Base-by-base conservation (phyloP, 2,888 invertebrate species). In the Augiades crinisus region DNA sequence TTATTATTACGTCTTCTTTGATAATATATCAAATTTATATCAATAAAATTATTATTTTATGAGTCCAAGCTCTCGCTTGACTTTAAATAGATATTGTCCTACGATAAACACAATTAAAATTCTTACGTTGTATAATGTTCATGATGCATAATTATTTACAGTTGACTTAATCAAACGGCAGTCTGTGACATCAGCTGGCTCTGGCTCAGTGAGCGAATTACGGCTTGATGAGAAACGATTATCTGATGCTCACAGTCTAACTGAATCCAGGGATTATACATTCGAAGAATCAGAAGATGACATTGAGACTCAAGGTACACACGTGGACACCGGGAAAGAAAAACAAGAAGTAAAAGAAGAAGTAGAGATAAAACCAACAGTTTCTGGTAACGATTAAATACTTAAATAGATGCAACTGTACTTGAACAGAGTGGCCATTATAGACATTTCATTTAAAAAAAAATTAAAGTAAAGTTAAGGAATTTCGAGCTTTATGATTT, bases 201-300 rank as follows among this genome's bases (percentile, higher is more conserved):
- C 88, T 12, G 86, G 85, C 22, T 86, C 88, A 7, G 62, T 80
- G 4, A 70, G 81, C 59, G 90, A 90, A 58, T 67, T 90, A 1
- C 80, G 87, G 19, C 65, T 89, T 47, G 85, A 87, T 59, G 90
- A 90, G 57, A 90, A 90, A 62, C 77, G 90, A 31, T 68, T 81
- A 5, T 90, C 90, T 43, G 90, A 90, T 63, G 90, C 90, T 36
- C 81, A 84, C 19, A 90, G 90, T 55, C 63, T 90, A 1, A 90
- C 90, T 31, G 90, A 90, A 59, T 90, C 90, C 0, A 77, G 81
- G 57, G 90, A 90, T 60, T 90, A 90, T 49, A 90, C 90, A 0
- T 90, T 90, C 60, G 90, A 90, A 61, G 90, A 90, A 60, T 90
- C 90, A 0, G 90, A 90, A 70, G 90, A 90, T 54, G 90, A 90